phyloP scores from a whole-genome alignment of 1,140 invertebrate genomes.

The Zaprionus lachaisei region DNA sequence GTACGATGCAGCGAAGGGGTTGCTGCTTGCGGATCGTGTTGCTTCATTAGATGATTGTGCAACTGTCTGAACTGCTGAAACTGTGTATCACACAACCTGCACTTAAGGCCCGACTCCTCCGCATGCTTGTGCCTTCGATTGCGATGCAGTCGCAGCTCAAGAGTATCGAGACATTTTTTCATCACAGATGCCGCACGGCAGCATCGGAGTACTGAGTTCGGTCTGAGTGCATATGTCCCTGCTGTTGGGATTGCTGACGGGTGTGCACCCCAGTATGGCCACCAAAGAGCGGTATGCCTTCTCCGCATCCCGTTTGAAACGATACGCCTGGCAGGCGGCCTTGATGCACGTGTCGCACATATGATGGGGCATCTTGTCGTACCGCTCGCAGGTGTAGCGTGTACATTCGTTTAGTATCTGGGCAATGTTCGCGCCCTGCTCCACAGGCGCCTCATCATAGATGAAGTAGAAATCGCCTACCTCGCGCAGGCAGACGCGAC shows the following conservation, averaged over 20 bases:
- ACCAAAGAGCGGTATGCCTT: slow-evolving; percentile 69
- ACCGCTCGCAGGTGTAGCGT: slow-evolving; percentile 60
- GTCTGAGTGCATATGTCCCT: slow-evolving; percentile 72
- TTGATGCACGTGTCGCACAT: slow-evolving; percentile 69
- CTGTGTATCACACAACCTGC: slow-evolving; percentile 60
- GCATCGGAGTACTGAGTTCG: slow-evolving; percentile 55
- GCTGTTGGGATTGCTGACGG: slow-evolving; percentile 24
- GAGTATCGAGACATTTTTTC: slow-evolving; percentile 63
- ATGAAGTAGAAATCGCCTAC: slow-evolving; percentile 66
- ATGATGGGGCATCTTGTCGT: slow-evolving; percentile 66
- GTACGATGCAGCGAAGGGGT: slow-evolving; percentile 16
- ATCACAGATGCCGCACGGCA: slow-evolving; percentile 74
- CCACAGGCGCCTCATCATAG: slow-evolving; percentile 66
- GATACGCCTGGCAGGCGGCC: slow-evolving; percentile 66
- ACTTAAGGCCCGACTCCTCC: slow-evolving; percentile 50
- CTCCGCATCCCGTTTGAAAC: slow-evolving; percentile 70
- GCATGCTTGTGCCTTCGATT: slow-evolving; percentile 41
- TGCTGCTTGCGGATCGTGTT: slow-evolving; percentile 51
- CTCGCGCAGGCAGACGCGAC: slow-evolving; percentile 72
- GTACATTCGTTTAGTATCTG: slow-evolving; percentile 77
- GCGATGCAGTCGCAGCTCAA: slow-evolving; percentile 68
- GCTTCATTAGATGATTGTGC: slow-evolving; percentile 57
- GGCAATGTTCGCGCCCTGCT: slow-evolving; percentile 63
- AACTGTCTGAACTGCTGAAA: slow-evolving; percentile 65
- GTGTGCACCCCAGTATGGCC: slow-evolving; percentile 48